Evolutionary conservation across 2,888 invertebrate genomes (phyloP).

Genomic region (Anthoptus insignis): DNA sequence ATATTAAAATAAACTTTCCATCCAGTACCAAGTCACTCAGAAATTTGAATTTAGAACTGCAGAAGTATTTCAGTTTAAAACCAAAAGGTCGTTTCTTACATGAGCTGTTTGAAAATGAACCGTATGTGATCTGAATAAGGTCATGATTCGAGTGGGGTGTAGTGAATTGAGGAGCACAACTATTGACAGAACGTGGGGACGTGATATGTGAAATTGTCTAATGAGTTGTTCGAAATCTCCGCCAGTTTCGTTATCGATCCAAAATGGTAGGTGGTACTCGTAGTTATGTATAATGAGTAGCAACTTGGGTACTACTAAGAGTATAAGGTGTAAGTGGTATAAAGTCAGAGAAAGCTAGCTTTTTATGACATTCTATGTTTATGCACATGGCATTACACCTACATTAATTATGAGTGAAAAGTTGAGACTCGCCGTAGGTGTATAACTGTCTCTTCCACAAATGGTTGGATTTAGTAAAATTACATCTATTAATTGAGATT

Average conservation of each 20-base stretch:
- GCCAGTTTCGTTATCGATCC: constrained; percentile 20
- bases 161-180: constrained; percentile 1
- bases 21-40: constrained; percentile 54
- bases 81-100: constrained; percentile 12
- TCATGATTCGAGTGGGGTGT: constrained; percentile 9
- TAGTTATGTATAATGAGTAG: too few relatives aligned
- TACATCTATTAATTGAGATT: too few relatives aligned
- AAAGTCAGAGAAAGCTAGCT: too few relatives aligned
- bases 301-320: too few relatives aligned
- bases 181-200: constrained; percentile 22
- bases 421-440: too few relatives aligned
- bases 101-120: constrained; percentile 13
- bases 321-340: too few relatives aligned
- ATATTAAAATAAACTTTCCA: not conserved
- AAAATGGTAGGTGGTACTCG: constrained; percentile 16
- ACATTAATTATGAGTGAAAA: too few relatives aligned
- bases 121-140: constrained; percentile 15
- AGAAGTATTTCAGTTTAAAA: constrained; percentile 19
- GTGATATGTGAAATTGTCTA: constrained; percentile 33
- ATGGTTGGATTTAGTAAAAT: too few relatives aligned
- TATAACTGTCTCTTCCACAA: too few relatives aligned
- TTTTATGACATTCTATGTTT: too few relatives aligned
- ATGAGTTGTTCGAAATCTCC: constrained; percentile 26
- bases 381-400: too few relatives aligned
- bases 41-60: constrained; percentile 46